phyloP scores from a whole-genome alignment of 2,888 invertebrate species.

The Metallyticus violacea region DNA sequence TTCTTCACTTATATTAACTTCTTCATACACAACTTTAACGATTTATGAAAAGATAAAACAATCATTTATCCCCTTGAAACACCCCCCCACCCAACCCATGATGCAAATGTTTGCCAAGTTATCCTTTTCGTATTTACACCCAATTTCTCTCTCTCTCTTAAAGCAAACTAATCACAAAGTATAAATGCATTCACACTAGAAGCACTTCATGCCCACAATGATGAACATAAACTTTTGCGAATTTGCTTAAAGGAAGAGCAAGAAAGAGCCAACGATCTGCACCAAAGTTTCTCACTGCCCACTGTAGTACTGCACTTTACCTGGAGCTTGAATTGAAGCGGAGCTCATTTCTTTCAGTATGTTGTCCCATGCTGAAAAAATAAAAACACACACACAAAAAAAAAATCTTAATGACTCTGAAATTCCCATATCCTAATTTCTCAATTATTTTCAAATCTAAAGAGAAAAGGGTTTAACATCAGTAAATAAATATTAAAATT shows the following conservation, averaged over 20 bases:
- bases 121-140: not conserved
- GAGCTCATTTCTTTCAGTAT: conserved; percentile 49
- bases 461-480: too few species aligned
- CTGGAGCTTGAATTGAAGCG: conserved; percentile 44
- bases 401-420: not conserved
- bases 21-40: not conserved
- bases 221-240: conserved; percentile 1
- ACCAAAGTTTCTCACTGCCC: conserved; percentile 47
- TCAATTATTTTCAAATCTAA: not conserved
- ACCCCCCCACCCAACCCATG: not conserved
- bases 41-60: conserved; percentile 13
- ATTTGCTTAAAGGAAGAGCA: conserved; percentile 9
- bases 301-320: conserved; percentile 58
- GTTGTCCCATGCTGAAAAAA: conserved; percentile 71
- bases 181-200: conserved; percentile 15
- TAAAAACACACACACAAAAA: not conserved
- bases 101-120: too few species aligned
- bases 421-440: too few species aligned
- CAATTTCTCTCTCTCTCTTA: not conserved
- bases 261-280: not conserved
- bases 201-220: not conserved
- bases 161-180: conserved; percentile 7
- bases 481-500: too few species aligned
- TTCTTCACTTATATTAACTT: not conserved
- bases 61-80: not conserved